phyloP scores from a whole-genome alignment of 2,888 invertebrate species.

The Latrodectus elegans region DNA sequence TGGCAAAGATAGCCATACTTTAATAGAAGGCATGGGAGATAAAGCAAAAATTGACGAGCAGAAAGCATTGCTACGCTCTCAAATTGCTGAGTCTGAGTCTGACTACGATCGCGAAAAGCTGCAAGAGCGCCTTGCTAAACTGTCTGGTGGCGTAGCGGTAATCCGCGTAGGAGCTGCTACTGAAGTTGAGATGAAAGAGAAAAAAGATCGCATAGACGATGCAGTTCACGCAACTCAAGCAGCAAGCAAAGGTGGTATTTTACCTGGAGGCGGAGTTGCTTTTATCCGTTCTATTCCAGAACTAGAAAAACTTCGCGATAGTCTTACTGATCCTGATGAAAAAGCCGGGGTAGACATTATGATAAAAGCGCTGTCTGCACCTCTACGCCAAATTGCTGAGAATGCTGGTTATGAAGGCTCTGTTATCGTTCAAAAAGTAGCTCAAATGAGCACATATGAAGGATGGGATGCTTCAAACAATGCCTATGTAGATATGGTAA shows the following conservation, averaged over 20 bases:
- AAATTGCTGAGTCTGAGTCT: conserved; percentile 76
- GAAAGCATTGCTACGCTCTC: conserved; percentile 76
- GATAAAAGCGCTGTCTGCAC: conserved; percentile 76
- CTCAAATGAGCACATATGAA: not conserved
- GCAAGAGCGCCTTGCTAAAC: conserved; percentile 77
- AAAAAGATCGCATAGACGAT: conserved; percentile 77
- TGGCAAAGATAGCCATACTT: not conserved
- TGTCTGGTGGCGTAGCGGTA: conserved; percentile 78
- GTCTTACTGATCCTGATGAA: conserved; percentile 74
- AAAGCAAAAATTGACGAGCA: conserved; percentile 76
- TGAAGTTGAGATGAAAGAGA: conserved; percentile 78
- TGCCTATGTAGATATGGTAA: conserved; percentile 76
- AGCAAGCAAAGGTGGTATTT: conserved; percentile 78
- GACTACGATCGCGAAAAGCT: conserved; percentile 78
- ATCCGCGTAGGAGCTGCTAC: conserved; percentile 77
- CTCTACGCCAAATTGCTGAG: conserved; percentile 77
- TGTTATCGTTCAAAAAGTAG: not conserved
- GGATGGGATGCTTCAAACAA: not conserved
- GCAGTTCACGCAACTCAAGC: conserved; percentile 78
- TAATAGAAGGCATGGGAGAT: conserved; percentile 71
- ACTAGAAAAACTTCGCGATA: conserved; percentile 74
- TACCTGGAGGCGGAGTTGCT: conserved; percentile 78
- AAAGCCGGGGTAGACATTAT: conserved; percentile 76
- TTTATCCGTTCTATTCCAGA: conserved; percentile 75
- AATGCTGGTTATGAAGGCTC: conserved; percentile 78